Evolutionary conservation across 2,113 vertebrate genomes (phyloP).

Genomic region (Dasypus novemcinctus): DNA sequence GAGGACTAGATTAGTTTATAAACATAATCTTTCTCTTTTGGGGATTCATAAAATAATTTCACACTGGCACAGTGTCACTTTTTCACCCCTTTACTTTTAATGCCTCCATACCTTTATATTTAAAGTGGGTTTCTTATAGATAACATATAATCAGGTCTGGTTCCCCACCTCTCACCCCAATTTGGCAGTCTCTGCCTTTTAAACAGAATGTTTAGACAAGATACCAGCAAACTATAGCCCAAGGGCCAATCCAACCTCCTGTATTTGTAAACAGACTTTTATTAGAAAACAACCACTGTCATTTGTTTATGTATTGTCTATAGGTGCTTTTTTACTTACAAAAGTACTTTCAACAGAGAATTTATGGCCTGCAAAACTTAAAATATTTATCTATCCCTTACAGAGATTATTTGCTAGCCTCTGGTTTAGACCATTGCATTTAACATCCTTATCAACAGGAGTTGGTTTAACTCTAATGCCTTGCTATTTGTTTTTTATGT

Average conservation of each 20-base stretch:
- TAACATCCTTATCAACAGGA: background rate
- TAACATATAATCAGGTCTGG: background rate
- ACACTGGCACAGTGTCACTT: no score
- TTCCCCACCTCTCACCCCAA: background rate
- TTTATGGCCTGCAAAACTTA: background rate
- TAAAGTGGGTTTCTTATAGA: background rate
- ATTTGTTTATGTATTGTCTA: background rate
- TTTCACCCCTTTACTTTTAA: background rate
- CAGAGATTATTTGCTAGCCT: background rate
- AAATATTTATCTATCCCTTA: background rate
- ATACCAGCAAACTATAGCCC: background rate
- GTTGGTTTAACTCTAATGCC: background rate
- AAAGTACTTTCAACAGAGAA: background rate
- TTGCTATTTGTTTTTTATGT: background rate
- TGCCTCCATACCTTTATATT: background rate
- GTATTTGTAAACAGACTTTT: background rate
- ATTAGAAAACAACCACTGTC: background rate
- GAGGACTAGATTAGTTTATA: no score
- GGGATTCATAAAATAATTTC: no score
- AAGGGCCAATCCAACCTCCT: background rate
- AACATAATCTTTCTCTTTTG: no score
- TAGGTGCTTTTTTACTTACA: background rate
- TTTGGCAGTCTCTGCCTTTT: background rate
- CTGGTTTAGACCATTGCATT: background rate
- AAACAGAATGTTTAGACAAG: background rate